Base-by-base conservation (phyloP, 2,113 vertebrate species). In the Alethe castanea region DNA sequence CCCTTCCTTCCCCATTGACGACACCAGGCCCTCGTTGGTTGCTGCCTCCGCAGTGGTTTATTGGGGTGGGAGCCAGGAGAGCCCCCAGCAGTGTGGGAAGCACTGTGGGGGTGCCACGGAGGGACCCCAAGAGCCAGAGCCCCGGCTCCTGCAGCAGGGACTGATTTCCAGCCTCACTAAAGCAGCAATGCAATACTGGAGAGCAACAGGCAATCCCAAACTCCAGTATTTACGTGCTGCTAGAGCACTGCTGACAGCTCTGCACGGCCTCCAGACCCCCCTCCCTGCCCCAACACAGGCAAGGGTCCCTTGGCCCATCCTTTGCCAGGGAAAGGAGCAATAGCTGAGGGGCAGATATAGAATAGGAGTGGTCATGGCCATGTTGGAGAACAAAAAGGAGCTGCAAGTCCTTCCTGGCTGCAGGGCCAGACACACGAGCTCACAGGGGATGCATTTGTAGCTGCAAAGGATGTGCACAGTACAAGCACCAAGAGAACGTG, bases 171-270 rank as follows among this genome's bases (percentile, higher is more conserved):
- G 96, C 97, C 95, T 97, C 97, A 97, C 97, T 98, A 97, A 94
- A 98, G 98, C 98, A 98, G 98, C 98, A 98, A 97, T 95, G 98
- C 92, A 98, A 98, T 97, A 98, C 98, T 98, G 98, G 98, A 98
- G 97, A 96, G 90, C 95, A 96, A 90, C 80, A 96, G 69, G 87
- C 77, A 79, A 95, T 96, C 92, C 95, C 94, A 91, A 95, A 97
- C 98, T 98, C 98, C 98, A 98, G 98, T 98, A 98, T 98, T 98
- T 98, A 98, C 97, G 98, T 98, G 98, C 98, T 98, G 98, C 98
- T 98, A 97, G 94, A 97, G 97, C 97, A 97, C 92, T 94, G 95
- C 97, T 95, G 95, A 96, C 94, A 96, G 61, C 81, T 94, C 92
- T 81, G 66, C 47, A 25, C 2, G 0, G 62, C 84, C 70, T 67